Conservation (phyloP, 2,797 vertebrate genomes). For the Hemitrygon akajei region DNA sequence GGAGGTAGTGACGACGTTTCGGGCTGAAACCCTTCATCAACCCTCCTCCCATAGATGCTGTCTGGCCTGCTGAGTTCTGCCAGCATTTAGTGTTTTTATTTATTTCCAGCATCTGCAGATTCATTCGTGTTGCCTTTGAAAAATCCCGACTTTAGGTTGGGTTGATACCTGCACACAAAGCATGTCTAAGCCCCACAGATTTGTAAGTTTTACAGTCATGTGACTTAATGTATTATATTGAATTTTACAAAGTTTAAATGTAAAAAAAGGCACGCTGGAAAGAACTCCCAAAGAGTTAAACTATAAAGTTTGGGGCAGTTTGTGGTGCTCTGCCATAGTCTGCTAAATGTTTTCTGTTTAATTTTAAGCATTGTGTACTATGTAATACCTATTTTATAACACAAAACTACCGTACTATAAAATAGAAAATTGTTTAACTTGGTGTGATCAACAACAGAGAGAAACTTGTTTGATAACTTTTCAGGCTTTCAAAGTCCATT, state of each 20-base stretch:
- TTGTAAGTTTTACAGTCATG: neutral
- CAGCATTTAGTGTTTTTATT: too few relatives aligned
- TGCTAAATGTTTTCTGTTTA: conserved; percentile 7
- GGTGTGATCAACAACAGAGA: neutral
- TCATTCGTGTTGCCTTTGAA: too few relatives aligned
- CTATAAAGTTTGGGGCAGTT: neutral
- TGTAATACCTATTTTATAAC: neutral
- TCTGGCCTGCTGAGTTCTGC: too few relatives aligned
- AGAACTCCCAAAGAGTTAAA: neutral
- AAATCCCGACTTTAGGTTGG: neutral
- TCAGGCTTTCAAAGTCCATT: neutral
- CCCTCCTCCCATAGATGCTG: too few relatives aligned
- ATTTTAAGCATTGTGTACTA: neutral
- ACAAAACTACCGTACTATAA: neutral
- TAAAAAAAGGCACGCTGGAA: neutral
- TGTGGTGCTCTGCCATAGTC: neutral
- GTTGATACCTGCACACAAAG: neutral
- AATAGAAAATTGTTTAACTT: neutral
- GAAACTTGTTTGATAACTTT: neutral
- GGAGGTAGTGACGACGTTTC: too few relatives aligned
- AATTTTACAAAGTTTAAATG: neutral
- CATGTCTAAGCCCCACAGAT: neutral
- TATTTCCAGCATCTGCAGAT: too few relatives aligned
- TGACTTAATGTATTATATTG: neutral
- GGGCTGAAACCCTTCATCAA: too few relatives aligned